phyloP scores from a whole-genome alignment of 2,888 invertebrate species.

The Timema podura region DNA sequence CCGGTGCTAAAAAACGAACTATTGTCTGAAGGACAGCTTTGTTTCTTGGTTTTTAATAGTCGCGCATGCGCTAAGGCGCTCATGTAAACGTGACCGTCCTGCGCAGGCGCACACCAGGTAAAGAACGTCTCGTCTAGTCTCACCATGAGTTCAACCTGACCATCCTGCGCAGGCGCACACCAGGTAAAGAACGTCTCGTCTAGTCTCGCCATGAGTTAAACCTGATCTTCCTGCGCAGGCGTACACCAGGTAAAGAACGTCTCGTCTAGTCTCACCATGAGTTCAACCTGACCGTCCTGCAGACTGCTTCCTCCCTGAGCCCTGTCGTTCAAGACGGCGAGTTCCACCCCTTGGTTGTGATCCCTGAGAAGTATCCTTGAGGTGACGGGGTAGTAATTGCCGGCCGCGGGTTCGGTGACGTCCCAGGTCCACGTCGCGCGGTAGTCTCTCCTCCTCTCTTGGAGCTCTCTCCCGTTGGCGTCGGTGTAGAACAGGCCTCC shows the following conservation, averaged over 20 bases:
- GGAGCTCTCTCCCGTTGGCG: constrained; percentile 86
- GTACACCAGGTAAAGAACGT: no score
- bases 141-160: constrained; percentile 75
- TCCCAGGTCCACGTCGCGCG: constrained; percentile 70
- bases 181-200: no score
- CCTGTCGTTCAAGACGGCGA: constrained; percentile 68
- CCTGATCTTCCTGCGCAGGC: no score
- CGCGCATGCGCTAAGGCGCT: no score
- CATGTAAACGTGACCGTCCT: no score
- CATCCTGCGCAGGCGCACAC: no score
- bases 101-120: no score
- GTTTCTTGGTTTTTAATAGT: no score
- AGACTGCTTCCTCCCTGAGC: constrained; percentile 79
- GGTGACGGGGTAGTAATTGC: constrained; percentile 93
- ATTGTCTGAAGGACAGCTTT: no score
- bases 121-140: no score
- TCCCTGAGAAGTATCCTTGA: constrained; percentile 70
- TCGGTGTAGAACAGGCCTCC: constrained; percentile 81
- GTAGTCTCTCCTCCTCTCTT: constrained; percentile 62
- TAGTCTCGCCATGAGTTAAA: no score
- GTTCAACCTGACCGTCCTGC: constrained; percentile 67
- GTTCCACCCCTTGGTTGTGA: constrained; percentile 41
- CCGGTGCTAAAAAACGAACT: no score
- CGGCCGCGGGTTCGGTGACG: constrained; percentile 67
- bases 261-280: constrained; percentile 64